Evolutionary conservation across 2,797 vertebrate genomes (phyloP).

Genomic region (Myripristis murdjan): DNA sequence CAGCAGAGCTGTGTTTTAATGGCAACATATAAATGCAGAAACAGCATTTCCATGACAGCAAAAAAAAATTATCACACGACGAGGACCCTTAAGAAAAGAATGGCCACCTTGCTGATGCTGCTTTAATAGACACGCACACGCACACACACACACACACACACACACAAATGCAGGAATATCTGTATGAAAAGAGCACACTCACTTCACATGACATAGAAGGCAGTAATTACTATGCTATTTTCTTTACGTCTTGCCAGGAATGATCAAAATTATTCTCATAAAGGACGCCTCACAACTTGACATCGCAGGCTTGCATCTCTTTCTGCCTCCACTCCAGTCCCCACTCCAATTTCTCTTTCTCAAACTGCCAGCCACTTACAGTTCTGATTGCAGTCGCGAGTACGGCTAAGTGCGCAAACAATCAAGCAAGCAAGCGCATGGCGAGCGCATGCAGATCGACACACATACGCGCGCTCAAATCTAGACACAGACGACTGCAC

Average conservation of each 20-base stretch:
- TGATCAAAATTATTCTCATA: conserved; percentile 62
- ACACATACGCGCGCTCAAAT: too few relatives aligned
- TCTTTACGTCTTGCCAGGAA: conserved; percentile 40
- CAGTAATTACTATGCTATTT: conserved; percentile 45
- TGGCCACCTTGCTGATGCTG: conserved; percentile 24
- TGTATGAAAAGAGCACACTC: conserved; percentile 15
- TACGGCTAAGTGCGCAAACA: conserved; percentile 55
- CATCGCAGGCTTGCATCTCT: conserved; percentile 35
- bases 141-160: conserved; percentile 1
- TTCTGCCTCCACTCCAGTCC: conserved; percentile 21
- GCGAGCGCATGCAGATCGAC: not conserved
- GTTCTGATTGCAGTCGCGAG: conserved; percentile 62
- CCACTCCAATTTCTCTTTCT: conserved; percentile 59
- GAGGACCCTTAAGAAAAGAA: conserved; percentile 41
- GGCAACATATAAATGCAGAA: conserved; percentile 58
- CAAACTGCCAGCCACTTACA: conserved; percentile 67
- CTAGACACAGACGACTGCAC: too few relatives aligned
- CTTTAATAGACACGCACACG: conserved; percentile 16
- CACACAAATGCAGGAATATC: not conserved
- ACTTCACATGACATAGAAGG: conserved; percentile 34
- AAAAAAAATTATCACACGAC: conserved; percentile 45
- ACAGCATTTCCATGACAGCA: conserved; percentile 49
- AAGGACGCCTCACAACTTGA: conserved; percentile 48
- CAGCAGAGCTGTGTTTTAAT: conserved; percentile 41
- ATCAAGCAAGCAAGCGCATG: not conserved